Conservation (phyloP, 2,797 vertebrate species). For the Eutrigla gurnardus region DNA sequence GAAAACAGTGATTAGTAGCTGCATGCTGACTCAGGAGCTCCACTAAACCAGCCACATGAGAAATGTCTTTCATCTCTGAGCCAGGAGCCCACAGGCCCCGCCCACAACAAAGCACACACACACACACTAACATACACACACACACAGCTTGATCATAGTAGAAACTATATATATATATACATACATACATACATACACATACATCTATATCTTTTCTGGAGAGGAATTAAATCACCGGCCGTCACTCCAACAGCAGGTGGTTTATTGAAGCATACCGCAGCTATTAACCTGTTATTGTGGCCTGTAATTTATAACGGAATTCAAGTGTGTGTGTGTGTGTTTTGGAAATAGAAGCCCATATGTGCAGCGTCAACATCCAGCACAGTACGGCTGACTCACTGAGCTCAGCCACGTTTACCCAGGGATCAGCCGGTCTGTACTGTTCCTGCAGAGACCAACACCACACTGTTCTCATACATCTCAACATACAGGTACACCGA, state of each 20-base stretch:
- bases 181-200: too few species aligned
- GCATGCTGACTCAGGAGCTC: constrained; percentile 73
- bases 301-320: constrained; percentile 42
- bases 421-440: constrained; percentile 40
- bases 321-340: constrained; percentile 19
- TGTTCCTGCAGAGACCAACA: constrained; percentile 41
- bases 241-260: constrained; percentile 24
- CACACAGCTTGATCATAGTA: constrained; percentile 37
- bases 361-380: constrained; percentile 28
- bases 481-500: constrained; percentile 56
- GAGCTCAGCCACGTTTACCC: constrained; percentile 49
- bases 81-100: constrained; percentile 68
- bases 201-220: constrained; percentile 25
- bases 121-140: constrained; percentile 11
- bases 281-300: constrained; percentile 27
- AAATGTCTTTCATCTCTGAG: constrained; percentile 76
- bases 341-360: constrained; percentile 34
- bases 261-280: constrained; percentile 22
- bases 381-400: constrained; percentile 17
- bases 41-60: constrained; percentile 75
- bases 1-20: constrained; percentile 73
- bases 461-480: constrained; percentile 43
- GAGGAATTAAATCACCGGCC: neutral
- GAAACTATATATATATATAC: neutral
- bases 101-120: constrained; percentile 70